Conservation (phyloP, 2,113 vertebrate species). For the Romanogobio albipinnatus region DNA sequence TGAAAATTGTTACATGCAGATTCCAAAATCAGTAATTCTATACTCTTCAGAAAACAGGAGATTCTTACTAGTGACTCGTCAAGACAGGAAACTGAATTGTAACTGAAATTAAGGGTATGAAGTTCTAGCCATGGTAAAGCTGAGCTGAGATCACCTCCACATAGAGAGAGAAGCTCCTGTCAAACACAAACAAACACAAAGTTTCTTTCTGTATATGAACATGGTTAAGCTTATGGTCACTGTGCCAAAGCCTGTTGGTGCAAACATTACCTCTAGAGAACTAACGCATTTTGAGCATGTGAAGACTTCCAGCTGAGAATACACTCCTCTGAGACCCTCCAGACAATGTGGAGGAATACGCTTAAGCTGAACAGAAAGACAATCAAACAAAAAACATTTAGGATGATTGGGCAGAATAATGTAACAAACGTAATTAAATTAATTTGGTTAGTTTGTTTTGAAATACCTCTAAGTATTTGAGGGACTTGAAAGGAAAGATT, state of each 20-base stretch:
- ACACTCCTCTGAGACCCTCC: constrained; percentile 86
- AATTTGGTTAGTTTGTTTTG: background rate
- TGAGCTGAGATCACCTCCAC: constrained; percentile 93
- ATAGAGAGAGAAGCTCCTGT: constrained; percentile 92
- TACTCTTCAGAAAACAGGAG: background rate
- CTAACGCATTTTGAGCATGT: constrained; percentile 87
- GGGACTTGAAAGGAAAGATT: constrained; percentile 95
- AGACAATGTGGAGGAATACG: constrained; percentile 89
- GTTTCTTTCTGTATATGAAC: background rate
- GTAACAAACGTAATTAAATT: background rate
- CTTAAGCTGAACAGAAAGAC: constrained; percentile 70
- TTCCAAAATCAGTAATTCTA: background rate
- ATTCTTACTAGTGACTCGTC: constrained; percentile 91
- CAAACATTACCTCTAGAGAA: constrained; percentile 82
- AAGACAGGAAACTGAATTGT: constrained; percentile 84
- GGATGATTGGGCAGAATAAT: background rate
- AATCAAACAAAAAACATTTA: background rate
- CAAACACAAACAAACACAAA: constrained; percentile 33
- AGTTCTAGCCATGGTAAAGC: constrained; percentile 94
- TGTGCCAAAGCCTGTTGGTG: background rate
- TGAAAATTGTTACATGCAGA: background rate
- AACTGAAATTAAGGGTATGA: constrained; percentile 93
- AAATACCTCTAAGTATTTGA: constrained; percentile 87
- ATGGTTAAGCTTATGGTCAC: background rate
- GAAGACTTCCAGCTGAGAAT: constrained; percentile 92